Conservation (phyloP, 2,797 vertebrate genomes). For the Poeciliopsis turneri region DNA sequence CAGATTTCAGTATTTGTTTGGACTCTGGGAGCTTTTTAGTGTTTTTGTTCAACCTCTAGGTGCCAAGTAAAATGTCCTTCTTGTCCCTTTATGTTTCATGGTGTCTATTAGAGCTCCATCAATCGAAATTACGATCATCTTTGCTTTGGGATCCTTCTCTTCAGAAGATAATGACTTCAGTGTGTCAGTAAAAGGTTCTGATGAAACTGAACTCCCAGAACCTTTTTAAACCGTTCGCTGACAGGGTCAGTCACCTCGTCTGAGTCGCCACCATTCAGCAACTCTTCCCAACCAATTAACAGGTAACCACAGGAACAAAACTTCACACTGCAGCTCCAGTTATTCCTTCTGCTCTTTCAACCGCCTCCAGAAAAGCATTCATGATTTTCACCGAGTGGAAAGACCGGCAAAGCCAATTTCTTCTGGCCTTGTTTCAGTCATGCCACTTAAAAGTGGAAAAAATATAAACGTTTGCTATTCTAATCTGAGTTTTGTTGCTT, state of each 20-base stretch:
- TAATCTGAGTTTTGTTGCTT: not conserved
- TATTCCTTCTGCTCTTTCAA: not conserved
- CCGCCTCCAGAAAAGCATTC: not conserved
- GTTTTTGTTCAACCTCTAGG: not conserved
- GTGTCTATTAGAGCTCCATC: not conserved
- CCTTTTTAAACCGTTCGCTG: conserved; percentile 6
- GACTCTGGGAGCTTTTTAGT: not conserved
- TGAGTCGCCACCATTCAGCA: conserved; percentile 1
- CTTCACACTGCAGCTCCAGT: conserved; percentile 16
- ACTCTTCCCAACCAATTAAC: conserved; percentile 12
- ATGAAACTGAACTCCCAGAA: conserved; percentile 6
- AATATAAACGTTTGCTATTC: not conserved
- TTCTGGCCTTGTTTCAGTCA: not conserved
- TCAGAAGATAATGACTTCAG: conserved; percentile 2
- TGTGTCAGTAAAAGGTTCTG: not conserved
- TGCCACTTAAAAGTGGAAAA: not conserved
- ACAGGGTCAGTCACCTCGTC: conserved; percentile 4
- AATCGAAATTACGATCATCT: not conserved
- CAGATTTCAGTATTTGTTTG: not conserved
- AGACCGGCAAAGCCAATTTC: not conserved
- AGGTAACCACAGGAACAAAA: conserved; percentile 42
- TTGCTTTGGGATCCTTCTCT: not conserved
- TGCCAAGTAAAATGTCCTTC: not conserved
- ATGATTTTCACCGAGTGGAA: not conserved
- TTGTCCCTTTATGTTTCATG: not conserved